Evolutionary conservation across 64 coral and sea anemone species (phyloP), one percentile per base, ranked within the genome.

Genomic region (Cladopsammia gracilis): DNA sequence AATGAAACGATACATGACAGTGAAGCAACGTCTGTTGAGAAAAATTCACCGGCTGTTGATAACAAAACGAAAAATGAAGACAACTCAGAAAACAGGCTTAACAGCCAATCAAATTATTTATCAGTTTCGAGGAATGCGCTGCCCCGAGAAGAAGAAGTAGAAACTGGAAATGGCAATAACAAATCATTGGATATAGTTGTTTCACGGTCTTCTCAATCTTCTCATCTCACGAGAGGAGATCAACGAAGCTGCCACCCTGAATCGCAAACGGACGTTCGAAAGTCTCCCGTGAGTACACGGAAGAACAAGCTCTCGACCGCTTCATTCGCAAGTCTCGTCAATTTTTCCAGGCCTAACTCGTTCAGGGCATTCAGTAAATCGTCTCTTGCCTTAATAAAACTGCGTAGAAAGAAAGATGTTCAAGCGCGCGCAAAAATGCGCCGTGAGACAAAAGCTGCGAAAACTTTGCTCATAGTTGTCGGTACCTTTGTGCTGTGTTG

Each of bases 401-500:
- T 84, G 44, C 60, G 80, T 7, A 84, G 67, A 84, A 84, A 23
- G 80, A 84, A 51, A 24, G 80, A 84, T 7, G 80, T 67, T 45
- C 80, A 84, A 24, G 43, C 44, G 3, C 80, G 80, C 8, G 80
- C 44, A 3, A 84, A 66, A 66, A 84, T 84, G 80, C 80, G 80
- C 20, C 80, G 80, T 8, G 96, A 97, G 11, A 94, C 76, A 5
- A 97, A 97, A 83, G 96, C 96, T 59, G 96, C 90, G 11, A 86
- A 92, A 75, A 97, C 96, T 67, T 74, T 97, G 47, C 64, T 97
- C 5, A 94, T 94, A 12, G 92, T 97, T 0, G 92, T 97, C 12
- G 96, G 96, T 0, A 97, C 96, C 12, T 97, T 97, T 57, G 79
- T 97, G 0, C 18, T 97, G 10, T 97, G 96, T 67, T 97, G 96